These are phyloP conservation scores for Nettapus auritus DNA, from an alignment of 2,113 vertebrate species.

Conservation along the genomic window DNA sequence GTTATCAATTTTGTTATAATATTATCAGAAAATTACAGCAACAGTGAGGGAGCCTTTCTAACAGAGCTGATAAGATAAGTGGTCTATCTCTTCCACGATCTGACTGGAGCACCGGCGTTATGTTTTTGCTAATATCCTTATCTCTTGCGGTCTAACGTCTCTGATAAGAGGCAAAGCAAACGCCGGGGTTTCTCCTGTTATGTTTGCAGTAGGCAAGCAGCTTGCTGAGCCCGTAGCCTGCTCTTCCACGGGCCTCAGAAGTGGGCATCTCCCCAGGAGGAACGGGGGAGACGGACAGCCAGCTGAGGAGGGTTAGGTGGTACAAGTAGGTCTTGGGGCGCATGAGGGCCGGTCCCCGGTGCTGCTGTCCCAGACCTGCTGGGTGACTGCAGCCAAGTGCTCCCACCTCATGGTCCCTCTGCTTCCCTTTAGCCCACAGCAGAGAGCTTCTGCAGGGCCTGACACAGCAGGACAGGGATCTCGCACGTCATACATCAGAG, in stretches of 20 bases:
- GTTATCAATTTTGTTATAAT: slow-evolving; percentile 31
- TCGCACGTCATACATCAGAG: neutral
- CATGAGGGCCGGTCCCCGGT: neutral
- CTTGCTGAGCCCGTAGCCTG: neutral
- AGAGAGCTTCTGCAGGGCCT: neutral
- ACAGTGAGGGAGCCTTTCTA: slow-evolving; percentile 20
- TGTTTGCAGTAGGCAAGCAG: neutral
- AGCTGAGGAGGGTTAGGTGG: neutral
- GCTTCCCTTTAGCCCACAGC: neutral
- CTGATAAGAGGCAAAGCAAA: slow-evolving; percentile 44
- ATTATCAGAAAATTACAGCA: slow-evolving; percentile 57
- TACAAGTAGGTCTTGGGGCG: accelerated
- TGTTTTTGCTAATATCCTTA: slow-evolving; percentile 58
- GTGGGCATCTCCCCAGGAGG: neutral
- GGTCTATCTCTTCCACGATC: slow-evolving; percentile 31
- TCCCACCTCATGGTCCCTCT: neutral
- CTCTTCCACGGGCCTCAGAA: neutral
- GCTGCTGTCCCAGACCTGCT: neutral
- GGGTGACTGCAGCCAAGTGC: neutral
- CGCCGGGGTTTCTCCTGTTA: neutral
- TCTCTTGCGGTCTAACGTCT: slow-evolving; percentile 54
- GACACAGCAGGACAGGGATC: neutral
- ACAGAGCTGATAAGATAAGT: slow-evolving; percentile 58
- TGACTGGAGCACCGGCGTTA: slow-evolving; percentile 28
- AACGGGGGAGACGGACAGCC: neutral